phyloP scores from a whole-genome alignment of 2,797 vertebrate species.

The Lacerta bilineata region DNA sequence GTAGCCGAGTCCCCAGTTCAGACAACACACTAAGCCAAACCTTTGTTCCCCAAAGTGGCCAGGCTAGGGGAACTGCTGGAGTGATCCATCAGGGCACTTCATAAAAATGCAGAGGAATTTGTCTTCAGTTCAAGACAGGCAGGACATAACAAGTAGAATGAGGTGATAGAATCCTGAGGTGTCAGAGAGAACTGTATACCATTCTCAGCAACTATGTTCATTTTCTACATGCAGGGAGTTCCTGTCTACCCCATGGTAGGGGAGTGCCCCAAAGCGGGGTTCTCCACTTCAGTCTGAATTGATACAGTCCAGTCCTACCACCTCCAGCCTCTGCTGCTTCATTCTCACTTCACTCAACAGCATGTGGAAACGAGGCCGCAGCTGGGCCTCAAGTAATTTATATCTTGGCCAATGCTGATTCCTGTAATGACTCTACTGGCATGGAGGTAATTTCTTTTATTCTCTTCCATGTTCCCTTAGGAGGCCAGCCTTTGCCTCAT shows the following conservation, averaged over 20 bases:
- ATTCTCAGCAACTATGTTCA: neutral
- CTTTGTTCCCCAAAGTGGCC: no score
- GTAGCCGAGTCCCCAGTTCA: no score
- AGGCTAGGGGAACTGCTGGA: neutral
- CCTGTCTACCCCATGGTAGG: neutral
- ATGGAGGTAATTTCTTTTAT: neutral
- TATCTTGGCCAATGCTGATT: neutral
- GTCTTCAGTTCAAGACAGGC: neutral
- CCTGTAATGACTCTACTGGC: slow-evolving; percentile 5
- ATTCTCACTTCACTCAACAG: neutral
- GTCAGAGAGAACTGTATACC: neutral
- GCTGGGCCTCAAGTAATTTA: slow-evolving; percentile 3
- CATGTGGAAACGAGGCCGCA: neutral
- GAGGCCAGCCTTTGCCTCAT: rapidly evolving
- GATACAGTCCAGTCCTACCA: neutral
- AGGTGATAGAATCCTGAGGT: neutral
- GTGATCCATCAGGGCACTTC: neutral
- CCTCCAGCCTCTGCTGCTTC: neutral
- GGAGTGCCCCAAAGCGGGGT: neutral
- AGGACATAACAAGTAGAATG: neutral
- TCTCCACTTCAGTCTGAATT: neutral
- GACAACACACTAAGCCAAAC: no score
- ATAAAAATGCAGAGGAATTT: neutral
- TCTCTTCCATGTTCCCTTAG: neutral
- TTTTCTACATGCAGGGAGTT: neutral